A percentile compares a stretch with the other conserved stretches of the same genome.
Conservation (phyloP, 2,113 vertebrate species). For the Probosciger aterrimus region DNA sequence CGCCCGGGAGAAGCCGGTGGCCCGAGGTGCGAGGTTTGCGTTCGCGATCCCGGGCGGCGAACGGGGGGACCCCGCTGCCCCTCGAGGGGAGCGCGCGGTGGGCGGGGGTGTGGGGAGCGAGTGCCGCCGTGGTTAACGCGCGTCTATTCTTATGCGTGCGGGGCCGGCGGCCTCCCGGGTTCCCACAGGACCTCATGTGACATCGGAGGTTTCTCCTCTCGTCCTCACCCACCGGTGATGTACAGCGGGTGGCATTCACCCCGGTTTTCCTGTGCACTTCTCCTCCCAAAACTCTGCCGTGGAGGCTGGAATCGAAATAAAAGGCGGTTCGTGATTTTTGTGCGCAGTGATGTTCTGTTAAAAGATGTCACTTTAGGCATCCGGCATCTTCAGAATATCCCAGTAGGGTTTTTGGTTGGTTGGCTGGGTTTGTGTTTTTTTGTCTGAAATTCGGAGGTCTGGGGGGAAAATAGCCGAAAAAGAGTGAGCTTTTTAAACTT, state of each 20-base stretch:
- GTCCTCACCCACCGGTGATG: constrained; percentile 39
- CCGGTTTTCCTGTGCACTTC: not conserved
- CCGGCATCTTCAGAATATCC: constrained; percentile 6
- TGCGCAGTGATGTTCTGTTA: not conserved
- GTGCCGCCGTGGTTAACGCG: constrained; percentile 28
- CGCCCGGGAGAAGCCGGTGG: not conserved
- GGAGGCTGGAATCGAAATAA: constrained; percentile 35
- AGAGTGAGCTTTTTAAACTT: constrained; percentile 40
- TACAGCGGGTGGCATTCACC: constrained; percentile 30
- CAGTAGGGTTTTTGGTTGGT: not conserved
- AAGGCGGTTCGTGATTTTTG: constrained; percentile 15
- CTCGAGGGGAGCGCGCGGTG: not conserved
- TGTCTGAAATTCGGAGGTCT: not conserved
- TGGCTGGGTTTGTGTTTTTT: not conserved
- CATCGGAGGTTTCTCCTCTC: constrained; percentile 59
- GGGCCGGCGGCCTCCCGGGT: constrained; percentile 51
- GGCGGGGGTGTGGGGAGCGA: not conserved
- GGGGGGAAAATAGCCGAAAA: not conserved
- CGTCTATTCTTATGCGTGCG: constrained; percentile 57
- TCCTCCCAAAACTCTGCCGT: constrained; percentile 22
- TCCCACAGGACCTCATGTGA: constrained; percentile 67
- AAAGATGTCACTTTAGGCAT: not conserved
- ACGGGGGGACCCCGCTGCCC: not conserved
- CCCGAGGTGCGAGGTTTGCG: not conserved
- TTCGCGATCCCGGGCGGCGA: not conserved